Conservation (phyloP, 2,888 invertebrate species). For the Lypha dubia region DNA sequence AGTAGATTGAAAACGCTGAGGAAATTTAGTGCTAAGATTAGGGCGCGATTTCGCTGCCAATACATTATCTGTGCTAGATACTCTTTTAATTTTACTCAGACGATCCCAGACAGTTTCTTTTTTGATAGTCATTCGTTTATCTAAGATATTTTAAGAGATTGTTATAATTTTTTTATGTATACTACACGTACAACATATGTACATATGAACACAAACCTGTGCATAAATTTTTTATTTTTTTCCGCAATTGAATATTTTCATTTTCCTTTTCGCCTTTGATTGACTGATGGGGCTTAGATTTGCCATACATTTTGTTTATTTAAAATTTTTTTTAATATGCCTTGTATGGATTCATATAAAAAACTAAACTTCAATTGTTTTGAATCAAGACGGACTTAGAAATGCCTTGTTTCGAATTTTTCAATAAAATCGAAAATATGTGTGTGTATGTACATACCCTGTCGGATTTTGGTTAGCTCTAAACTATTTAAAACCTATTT, state of each 20-base stretch:
- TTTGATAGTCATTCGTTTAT: constrained; percentile 17
- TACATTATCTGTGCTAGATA: constrained; percentile 59
- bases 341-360: constrained; percentile 6
- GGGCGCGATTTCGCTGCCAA: constrained; percentile 21
- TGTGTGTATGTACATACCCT: background rate
- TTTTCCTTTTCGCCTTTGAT: constrained; percentile 74
- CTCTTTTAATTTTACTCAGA: constrained; percentile 68
- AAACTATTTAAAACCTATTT: no score
- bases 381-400: background rate
- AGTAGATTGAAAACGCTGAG: constrained; percentile 41
- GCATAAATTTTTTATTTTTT: constrained; percentile 49
- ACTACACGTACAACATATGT: background rate
- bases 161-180: background rate
- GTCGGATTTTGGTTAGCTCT: no score
- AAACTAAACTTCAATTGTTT: background rate
- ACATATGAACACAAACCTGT: constrained; percentile 49
- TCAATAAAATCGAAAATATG: constrained; percentile 7
- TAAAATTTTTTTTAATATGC: constrained; percentile 19
- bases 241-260: constrained; percentile 71
- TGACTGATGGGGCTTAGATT: constrained; percentile 56
- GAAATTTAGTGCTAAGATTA: constrained; percentile 39
- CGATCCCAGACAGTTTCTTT: constrained; percentile 72
- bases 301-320: constrained; percentile 59
- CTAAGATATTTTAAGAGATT: constrained; percentile 10
- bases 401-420: background rate